A percentile compares a stretch with the other conserved stretches of the same genome.
These are phyloP conservation scores for Chrysaora quinquecirrha DNA, from an alignment of 30 jellyfish, hydroid and myxozoan species.

Conservation along the genomic window DNA sequence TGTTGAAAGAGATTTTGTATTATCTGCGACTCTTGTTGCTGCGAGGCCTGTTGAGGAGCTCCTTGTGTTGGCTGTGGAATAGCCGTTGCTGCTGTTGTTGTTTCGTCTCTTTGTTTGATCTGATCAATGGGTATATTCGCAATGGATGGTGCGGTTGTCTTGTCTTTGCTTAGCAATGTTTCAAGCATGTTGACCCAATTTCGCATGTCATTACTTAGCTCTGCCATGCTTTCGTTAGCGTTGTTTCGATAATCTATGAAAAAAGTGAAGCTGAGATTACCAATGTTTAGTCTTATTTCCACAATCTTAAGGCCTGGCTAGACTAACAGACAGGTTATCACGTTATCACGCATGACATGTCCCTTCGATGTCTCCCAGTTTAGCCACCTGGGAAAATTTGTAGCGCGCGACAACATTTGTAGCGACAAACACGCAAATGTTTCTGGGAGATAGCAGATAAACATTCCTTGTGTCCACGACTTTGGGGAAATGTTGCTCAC, in stretches of 20 bases:
- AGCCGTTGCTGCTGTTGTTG: constrained; percentile 41
- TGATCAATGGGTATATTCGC: constrained; percentile 23
- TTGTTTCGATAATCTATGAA: constrained; percentile 14
- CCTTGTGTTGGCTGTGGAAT: constrained; percentile 45
- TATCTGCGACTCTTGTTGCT: constrained; percentile 25
- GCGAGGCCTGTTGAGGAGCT: constrained; percentile 57
- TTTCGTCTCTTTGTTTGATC: constrained; percentile 33
- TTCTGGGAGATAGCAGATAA: too few relatives aligned
- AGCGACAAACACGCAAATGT: too few relatives aligned
- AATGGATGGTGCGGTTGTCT: constrained; percentile 51
- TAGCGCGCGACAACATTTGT: too few relatives aligned
- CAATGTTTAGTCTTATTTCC: too few relatives aligned
- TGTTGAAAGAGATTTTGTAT: constrained; percentile 36
- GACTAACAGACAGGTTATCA: too few relatives aligned
- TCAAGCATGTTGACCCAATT: constrained; percentile 72
- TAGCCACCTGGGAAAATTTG: too few relatives aligned
- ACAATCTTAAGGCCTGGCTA: too few relatives aligned
- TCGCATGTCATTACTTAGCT: constrained; percentile 59
- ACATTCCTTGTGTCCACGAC: too few relatives aligned
- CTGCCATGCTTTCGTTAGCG: constrained; percentile 32
- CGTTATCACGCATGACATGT: too few relatives aligned
- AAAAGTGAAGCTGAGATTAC: too few relatives aligned
- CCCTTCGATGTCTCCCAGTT: too few relatives aligned
- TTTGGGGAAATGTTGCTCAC: too few relatives aligned
- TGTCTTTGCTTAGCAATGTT: constrained; percentile 27